Evolutionary conservation across 2,888 invertebrate species (phyloP).

Genomic region (Thymelicus lineola): DNA sequence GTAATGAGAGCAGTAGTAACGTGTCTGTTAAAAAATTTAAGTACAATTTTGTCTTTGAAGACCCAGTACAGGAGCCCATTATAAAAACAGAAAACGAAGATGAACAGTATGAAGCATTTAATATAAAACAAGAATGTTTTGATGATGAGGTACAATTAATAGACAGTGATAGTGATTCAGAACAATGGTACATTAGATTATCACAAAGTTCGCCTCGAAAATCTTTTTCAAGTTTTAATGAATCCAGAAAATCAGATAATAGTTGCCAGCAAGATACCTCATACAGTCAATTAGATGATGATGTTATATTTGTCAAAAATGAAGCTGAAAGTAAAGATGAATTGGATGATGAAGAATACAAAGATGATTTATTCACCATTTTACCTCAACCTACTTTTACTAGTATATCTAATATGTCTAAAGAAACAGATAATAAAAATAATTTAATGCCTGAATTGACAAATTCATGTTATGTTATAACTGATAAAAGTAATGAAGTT

Average conservation of each 20-base stretch:
- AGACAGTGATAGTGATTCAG: conserved; percentile 82
- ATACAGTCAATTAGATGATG: conserved; percentile 72
- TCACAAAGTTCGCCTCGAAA: conserved; percentile 79
- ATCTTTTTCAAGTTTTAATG: conserved; percentile 57
- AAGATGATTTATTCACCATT: conserved; percentile 38
- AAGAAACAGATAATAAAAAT: not conserved
- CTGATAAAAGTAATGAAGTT: not conserved
- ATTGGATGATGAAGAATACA: conserved; percentile 37
- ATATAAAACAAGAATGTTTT: conserved; percentile 72
- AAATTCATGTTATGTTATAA: not conserved
- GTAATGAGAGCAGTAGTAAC: not conserved
- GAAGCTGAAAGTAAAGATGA: conserved; percentile 38
- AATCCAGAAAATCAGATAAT: conserved; percentile 46
- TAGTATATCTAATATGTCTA: not conserved
- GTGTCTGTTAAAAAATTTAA: conserved; percentile 22
- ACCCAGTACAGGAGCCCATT: conserved; percentile 48
- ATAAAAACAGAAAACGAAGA: conserved; percentile 62
- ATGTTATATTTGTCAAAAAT: conserved; percentile 47
- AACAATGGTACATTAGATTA: conserved; percentile 80
- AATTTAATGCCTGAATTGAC: not conserved
- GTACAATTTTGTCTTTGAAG: conserved; percentile 46
- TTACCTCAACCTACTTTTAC: conserved; percentile 36
- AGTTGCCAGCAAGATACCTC: conserved; percentile 60
- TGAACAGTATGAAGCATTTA: conserved; percentile 68
- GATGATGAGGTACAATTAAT: conserved; percentile 71